A percentile compares a stretch with the other conserved stretches of the same genome.
Conservation (phyloP, 2,888 invertebrate genomes). For the Dasysyrphus tricinctus region DNA sequence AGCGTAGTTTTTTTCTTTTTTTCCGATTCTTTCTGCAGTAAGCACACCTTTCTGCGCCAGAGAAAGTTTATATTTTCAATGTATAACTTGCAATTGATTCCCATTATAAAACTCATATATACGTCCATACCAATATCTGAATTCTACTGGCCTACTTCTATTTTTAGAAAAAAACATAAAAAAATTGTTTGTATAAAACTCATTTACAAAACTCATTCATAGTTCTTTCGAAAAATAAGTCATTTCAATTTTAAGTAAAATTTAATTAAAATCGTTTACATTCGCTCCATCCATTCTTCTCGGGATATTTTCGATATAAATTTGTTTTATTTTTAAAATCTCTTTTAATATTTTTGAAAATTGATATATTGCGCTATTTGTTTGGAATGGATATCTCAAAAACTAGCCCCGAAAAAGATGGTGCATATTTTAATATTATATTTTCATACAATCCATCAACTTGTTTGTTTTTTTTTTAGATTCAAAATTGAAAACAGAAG, state of each 20-base stretch:
- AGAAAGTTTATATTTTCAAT: too few relatives aligned
- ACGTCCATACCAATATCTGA: too few relatives aligned
- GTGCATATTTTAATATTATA: slow-evolving; percentile 3
- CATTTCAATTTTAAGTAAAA: slow-evolving; percentile 1
- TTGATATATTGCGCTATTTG: slow-evolving; percentile 37
- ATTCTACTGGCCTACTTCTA: too few relatives aligned
- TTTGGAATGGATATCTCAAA: slow-evolving; percentile 37
- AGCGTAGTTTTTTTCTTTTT: too few relatives aligned
- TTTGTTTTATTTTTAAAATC: slow-evolving; percentile 33
- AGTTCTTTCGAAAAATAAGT: slow-evolving; percentile 10
- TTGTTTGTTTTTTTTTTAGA: slow-evolving; percentile 3
- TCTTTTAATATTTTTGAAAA: slow-evolving; percentile 31
- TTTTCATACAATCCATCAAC: not conserved
- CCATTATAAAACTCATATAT: too few relatives aligned
- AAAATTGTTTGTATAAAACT: not conserved
- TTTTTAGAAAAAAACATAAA: too few relatives aligned
- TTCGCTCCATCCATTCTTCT: slow-evolving; percentile 17
- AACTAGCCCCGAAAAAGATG: slow-evolving; percentile 16
- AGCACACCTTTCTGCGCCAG: too few relatives aligned
- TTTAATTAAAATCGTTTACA: slow-evolving; percentile 36
- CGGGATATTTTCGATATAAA: slow-evolving; percentile 40
- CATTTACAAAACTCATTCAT: not conserved
- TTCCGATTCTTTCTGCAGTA: too few relatives aligned
- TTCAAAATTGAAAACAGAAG: not conserved
- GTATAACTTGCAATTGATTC: too few relatives aligned